Base-by-base conservation (phyloP, 2,797 vertebrate species). In the Buceros bicornis region DNA sequence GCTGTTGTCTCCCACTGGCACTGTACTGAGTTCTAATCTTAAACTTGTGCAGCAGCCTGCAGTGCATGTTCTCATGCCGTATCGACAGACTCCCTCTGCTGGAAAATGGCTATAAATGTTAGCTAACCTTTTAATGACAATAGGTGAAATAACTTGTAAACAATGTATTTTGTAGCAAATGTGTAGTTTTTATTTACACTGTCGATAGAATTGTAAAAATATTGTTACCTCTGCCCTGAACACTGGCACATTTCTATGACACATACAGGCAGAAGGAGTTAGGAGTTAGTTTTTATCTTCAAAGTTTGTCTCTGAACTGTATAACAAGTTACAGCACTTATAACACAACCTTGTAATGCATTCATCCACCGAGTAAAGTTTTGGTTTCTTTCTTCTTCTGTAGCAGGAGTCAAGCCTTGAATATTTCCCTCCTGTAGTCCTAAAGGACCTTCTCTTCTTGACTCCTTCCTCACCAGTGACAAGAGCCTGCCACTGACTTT, bases 401-500 rank as follows among this genome's bases (percentile, higher is more conserved):
- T 61, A 56, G 64, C 71, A 82, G 29, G 40, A 89, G 87, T 43
- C 53, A 31, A 64, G 29, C 16, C n/a, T 86, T 90, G 66, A 74
- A 22, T 70, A 72, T 58, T 58, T 76, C 10, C 13, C 5, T 8
- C 62, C n/a, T 2, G 3, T 29, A 53, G 58, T 56, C 42, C 51
- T 82, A 29, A 71, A 69, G 33, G 40, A 51, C 6, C 3, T 3
- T 87, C 26, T 84, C 45, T 69, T 94, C 51, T 90, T 56, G 62
- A 71, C 21, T 92, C 70, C 70, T 96, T 95, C 72, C 96, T 95
- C 66, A 89, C 31, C 29, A 95, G 92, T 31, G 93, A 97, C 37
- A 97, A 97, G 92, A 97, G 11, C 14, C 97, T 96, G 95, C 95
- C 65, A 97, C 88, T 51, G 94, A 95, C 69, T 97, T 96, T 51